Evolutionary conservation across 2,797 vertebrate species (phyloP).

Genomic region (Pithecia hirsuta): DNA sequence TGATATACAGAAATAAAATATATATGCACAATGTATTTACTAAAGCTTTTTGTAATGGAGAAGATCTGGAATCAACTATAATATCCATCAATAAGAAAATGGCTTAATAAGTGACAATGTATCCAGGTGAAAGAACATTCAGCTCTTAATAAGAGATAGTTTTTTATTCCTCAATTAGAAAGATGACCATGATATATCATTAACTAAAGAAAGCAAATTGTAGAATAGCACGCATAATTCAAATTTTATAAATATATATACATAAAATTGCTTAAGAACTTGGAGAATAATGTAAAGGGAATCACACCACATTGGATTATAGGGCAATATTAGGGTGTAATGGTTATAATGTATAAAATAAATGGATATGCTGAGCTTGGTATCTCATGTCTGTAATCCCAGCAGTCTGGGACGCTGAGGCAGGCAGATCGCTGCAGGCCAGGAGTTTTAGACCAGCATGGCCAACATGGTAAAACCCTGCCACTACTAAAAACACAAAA

Average conservation of each 20-base stretch:
- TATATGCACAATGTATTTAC: background rate
- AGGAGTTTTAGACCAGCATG: background rate
- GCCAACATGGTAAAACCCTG: background rate
- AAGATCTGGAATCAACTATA: conserved; percentile 7
- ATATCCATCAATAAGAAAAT: background rate
- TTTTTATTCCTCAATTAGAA: background rate
- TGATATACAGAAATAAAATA: background rate
- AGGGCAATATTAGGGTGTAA: background rate
- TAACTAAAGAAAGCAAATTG: background rate
- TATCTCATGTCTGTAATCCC: background rate
- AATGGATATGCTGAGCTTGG: background rate
- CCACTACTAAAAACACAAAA: background rate
- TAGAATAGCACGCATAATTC: background rate
- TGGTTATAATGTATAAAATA: background rate
- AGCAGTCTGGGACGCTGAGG: background rate
- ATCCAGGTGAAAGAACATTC: background rate
- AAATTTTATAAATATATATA: background rate
- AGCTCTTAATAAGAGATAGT: background rate
- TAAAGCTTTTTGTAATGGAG: background rate
- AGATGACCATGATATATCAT: background rate
- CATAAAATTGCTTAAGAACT: background rate
- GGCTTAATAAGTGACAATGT: background rate
- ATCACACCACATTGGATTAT: background rate
- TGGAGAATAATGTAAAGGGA: background rate
- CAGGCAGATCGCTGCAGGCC: background rate